Percentiles rank a stretch among this genome's conserved stretches.
These are phyloP conservation scores for Orthosia incerta DNA, from an alignment of 2,888 invertebrate genomes.

Conservation along the genomic window DNA sequence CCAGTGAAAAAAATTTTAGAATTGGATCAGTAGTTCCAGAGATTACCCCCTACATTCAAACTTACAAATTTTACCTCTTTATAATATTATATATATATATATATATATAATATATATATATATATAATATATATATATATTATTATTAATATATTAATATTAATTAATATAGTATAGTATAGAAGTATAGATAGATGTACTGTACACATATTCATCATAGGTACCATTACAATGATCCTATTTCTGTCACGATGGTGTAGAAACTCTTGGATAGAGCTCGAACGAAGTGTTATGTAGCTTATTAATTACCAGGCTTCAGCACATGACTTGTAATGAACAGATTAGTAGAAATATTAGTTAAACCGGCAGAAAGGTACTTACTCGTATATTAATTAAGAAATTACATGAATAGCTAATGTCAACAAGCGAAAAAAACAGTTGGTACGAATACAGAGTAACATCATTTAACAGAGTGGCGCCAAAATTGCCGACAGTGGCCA, in stretches of 20 bases:
- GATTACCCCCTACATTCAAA: too few relatives aligned
- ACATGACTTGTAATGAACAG: background rate
- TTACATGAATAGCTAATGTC: background rate
- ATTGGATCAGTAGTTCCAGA: too few relatives aligned
- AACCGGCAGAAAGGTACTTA: background rate
- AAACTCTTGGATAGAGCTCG: too few relatives aligned
- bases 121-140: too few relatives aligned
- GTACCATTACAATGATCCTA: background rate
- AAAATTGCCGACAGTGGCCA: slow-evolving; percentile 70
- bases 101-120: too few relatives aligned
- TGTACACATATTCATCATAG: too few relatives aligned
- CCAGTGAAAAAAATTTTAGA: too few relatives aligned
- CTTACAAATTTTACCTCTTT: too few relatives aligned
- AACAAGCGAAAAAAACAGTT: background rate
- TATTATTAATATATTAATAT: too few relatives aligned
- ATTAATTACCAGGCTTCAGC: background rate
- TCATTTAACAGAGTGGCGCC: slow-evolving; percentile 68
- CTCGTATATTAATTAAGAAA: background rate
- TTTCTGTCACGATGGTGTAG: background rate
- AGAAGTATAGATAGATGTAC: too few relatives aligned
- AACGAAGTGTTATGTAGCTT: background rate
- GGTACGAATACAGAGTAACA: slow-evolving; percentile 10
- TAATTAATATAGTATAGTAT: too few relatives aligned
- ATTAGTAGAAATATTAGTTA: background rate
- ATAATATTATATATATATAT: too few relatives aligned